phyloP scores from a whole-genome alignment of 2,797 vertebrate species.

The Peromyscus eremicus region DNA sequence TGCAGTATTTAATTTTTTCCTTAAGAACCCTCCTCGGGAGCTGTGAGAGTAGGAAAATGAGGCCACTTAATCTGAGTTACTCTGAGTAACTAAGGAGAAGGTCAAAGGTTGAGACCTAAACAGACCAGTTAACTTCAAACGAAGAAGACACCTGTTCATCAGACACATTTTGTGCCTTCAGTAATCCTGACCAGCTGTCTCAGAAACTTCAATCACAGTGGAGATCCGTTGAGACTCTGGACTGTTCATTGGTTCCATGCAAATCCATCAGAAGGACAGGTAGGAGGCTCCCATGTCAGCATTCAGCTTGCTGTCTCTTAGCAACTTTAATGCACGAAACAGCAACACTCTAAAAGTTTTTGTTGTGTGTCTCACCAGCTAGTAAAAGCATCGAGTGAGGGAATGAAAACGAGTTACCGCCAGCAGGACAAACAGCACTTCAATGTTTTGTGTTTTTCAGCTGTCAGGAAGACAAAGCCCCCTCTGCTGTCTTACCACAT shows the following conservation, averaged over 20 bases:
- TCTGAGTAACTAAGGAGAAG: constrained; percentile 55
- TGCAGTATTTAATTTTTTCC: constrained; percentile 54
- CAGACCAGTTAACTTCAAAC: constrained; percentile 77
- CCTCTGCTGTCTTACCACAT: constrained; percentile 50
- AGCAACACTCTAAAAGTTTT: neutral
- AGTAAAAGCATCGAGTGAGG: constrained; percentile 34
- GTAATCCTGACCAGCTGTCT: constrained; percentile 76
- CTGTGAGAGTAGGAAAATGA: constrained; percentile 42
- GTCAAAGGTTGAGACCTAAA: constrained; percentile 74
- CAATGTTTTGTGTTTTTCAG: constrained; percentile 55
- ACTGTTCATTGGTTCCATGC: neutral
- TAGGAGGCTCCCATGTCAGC: constrained; percentile 53
- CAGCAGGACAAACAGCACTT: constrained; percentile 55
- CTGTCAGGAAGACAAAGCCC: constrained; percentile 64
- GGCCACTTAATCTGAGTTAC: constrained; percentile 40
- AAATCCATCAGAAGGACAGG: constrained; percentile 38
- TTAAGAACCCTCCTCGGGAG: constrained; percentile 8
- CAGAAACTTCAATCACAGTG: constrained; percentile 69
- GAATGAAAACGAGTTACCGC: constrained; percentile 33
- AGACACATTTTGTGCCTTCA: constrained; percentile 53
- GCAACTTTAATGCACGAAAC: constrained; percentile 47
- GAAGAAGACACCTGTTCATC: constrained; percentile 77
- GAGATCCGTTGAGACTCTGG: constrained; percentile 16
- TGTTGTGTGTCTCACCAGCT: constrained; percentile 44
- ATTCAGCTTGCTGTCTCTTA: neutral